Conservation (phyloP, 2,888 invertebrate species). For the Drosophila formosana region DNA sequence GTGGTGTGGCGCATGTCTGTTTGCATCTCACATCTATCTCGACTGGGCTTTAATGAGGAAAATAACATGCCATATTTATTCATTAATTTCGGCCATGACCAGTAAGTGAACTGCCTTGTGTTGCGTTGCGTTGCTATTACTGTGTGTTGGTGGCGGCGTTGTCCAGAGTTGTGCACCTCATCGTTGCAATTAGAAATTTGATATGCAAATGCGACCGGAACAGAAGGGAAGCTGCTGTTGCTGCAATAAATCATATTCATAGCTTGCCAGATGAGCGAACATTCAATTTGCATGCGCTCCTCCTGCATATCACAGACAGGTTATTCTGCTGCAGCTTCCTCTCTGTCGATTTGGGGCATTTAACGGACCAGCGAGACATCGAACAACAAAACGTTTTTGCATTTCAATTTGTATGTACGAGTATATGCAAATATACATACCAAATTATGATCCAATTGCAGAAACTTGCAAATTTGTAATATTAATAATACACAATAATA, state of each 20-base stretch:
- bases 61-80: constrained; percentile 64
- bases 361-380: neutral
- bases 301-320: constrained; percentile 28
- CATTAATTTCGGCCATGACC: constrained; percentile 56
- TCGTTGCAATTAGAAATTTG: constrained; percentile 63
- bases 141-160: constrained; percentile 1
- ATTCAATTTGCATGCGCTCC: constrained; percentile 46
- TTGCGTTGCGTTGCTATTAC: neutral
- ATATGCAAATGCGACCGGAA: constrained; percentile 59
- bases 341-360: constrained; percentile 1
- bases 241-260: constrained; percentile 67
- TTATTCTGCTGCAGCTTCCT: neutral
- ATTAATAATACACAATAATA: no score
- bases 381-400: constrained; percentile 1
- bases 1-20: neutral
- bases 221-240: constrained; percentile 21
- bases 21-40: neutral
- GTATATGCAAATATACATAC: neutral
- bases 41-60: constrained; percentile 51
- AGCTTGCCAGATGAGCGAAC: constrained; percentile 46
- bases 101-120: neutral
- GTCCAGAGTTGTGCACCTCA: neutral
- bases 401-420: neutral
- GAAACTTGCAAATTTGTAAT: neutral
- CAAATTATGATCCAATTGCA: neutral